Percentiles rank a stretch among this genome's conserved stretches.
These are phyloP conservation scores for Gymnocheta viridis DNA, from an alignment of 2,888 invertebrate species.

Conservation along the genomic window DNA sequence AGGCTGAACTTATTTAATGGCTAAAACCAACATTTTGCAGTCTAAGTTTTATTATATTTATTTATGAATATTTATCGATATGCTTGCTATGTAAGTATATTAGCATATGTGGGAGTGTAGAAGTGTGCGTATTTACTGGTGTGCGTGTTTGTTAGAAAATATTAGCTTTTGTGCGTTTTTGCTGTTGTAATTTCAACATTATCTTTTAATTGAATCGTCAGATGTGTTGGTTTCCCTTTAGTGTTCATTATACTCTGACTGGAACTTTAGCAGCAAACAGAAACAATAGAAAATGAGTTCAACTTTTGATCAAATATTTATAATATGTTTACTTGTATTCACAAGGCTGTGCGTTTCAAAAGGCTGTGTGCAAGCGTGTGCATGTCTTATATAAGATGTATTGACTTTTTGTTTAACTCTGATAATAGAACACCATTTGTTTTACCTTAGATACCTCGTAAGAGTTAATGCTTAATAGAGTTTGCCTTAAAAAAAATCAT, in stretches of 20 bases:
- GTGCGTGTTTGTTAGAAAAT: neutral
- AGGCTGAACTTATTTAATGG: conserved; percentile 44
- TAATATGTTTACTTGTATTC: neutral
- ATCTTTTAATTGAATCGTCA: conserved; percentile 68
- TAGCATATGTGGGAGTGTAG: neutral
- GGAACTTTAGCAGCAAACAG: conserved; percentile 1
- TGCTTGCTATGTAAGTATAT: neutral
- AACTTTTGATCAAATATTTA: conserved; percentile 57
- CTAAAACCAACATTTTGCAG: conserved; percentile 18
- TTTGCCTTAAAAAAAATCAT: conserved; percentile 8
- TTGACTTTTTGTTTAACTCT: conserved; percentile 34
- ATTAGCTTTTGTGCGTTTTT: conserved; percentile 23
- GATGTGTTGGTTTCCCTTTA: conserved; percentile 28
- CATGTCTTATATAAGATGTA: neutral
- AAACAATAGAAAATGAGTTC: conserved; percentile 19
- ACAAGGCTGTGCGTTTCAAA: neutral
- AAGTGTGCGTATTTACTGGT: neutral
- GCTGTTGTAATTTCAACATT: conserved; percentile 48
- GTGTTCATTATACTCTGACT: conserved; percentile 16
- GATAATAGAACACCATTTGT: conserved; percentile 4
- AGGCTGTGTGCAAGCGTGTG: neutral
- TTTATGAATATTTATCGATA: conserved; percentile 36
- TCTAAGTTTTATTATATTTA: conserved; percentile 17
- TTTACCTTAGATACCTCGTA: conserved; percentile 1
- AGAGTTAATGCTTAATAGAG: conserved; percentile 37